A percentile compares a stretch with the other conserved stretches of the same genome.
phyloP scores from a whole-genome alignment of 2,113 vertebrate species.

The Hippocampus mohnikei region DNA sequence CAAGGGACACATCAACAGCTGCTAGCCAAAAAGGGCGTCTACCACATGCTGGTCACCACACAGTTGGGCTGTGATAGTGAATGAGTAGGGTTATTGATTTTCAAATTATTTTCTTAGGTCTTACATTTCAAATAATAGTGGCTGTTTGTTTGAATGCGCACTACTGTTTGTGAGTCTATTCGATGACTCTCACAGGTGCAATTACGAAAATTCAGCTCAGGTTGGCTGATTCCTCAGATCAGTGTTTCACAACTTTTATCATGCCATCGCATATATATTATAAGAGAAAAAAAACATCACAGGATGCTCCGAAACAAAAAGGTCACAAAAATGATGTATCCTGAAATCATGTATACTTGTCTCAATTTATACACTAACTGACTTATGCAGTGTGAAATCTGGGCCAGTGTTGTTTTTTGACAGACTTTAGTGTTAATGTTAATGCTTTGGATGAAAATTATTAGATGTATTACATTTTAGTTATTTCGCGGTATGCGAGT shows the following conservation, averaged over 20 bases:
- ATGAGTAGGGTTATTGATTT: background rate
- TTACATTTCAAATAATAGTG: background rate
- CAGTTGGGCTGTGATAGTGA: conserved; percentile 61
- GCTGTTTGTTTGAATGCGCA: background rate
- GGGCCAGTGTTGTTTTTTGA: background rate
- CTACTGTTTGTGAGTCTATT: background rate
- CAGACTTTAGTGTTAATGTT: too few species aligned
- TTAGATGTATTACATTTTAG: background rate
- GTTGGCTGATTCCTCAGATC: background rate
- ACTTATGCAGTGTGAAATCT: background rate
- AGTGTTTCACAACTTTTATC: background rate
- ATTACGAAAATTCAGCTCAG: background rate
- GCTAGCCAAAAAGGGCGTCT: conserved; percentile 79
- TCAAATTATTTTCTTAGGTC: background rate
- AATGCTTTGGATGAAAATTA: too few species aligned
- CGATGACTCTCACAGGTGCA: background rate
- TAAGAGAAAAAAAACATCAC: background rate
- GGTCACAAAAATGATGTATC: background rate
- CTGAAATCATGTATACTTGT: background rate
- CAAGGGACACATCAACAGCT: conserved; percentile 89
- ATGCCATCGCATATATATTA: background rate
- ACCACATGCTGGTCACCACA: conserved; percentile 81
- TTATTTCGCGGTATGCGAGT: background rate
- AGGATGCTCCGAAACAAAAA: background rate
- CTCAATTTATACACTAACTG: background rate